Percentiles rank a stretch among this genome's conserved stretches.
Conservation (phyloP, 2,797 vertebrate species). For the Melanotaenia boesemani region DNA sequence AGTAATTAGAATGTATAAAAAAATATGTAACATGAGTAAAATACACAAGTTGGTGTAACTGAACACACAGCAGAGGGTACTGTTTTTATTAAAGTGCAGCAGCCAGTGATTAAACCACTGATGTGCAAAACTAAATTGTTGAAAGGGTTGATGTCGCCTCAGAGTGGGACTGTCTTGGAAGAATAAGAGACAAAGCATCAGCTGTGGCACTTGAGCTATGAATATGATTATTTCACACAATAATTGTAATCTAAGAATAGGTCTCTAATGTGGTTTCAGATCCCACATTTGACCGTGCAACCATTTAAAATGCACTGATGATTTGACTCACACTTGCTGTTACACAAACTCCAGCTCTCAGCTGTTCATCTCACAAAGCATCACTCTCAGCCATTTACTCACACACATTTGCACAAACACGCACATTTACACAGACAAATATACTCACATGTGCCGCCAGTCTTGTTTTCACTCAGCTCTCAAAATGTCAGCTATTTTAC, state of each 20-base stretch:
- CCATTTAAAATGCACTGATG: constrained; percentile 23
- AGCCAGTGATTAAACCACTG: constrained; percentile 51
- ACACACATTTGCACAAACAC: constrained; percentile 45
- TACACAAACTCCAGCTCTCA: constrained; percentile 40
- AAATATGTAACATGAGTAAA: constrained; percentile 39
- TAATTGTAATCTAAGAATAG: constrained; percentile 49
- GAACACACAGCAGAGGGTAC: constrained; percentile 35
- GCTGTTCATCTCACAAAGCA: constrained; percentile 53
- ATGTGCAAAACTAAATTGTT: constrained; percentile 44
- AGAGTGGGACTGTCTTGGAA: constrained; percentile 37
- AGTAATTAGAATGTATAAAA: constrained; percentile 19
- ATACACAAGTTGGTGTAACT: constrained; percentile 30
- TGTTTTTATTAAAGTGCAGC: constrained; percentile 30
- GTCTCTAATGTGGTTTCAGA: constrained; percentile 5
- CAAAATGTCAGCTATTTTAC: constrained; percentile 56
- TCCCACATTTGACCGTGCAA: constrained; percentile 7
- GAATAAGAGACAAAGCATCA: constrained; percentile 53
- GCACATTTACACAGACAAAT: constrained; percentile 40
- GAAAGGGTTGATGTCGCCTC: constrained; percentile 48
- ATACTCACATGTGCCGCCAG: constrained; percentile 10
- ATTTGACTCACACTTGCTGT: constrained; percentile 10
- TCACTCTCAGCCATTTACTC: constrained; percentile 44
- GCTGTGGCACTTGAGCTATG: constrained; percentile 57
- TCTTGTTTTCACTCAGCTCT: constrained; percentile 38
- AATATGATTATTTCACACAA: constrained; percentile 48